Percentiles rank a stretch among this genome's conserved stretches.
phyloP scores from a whole-genome alignment of 2,113 vertebrate genomes.

The Bombycilla garrulus region DNA sequence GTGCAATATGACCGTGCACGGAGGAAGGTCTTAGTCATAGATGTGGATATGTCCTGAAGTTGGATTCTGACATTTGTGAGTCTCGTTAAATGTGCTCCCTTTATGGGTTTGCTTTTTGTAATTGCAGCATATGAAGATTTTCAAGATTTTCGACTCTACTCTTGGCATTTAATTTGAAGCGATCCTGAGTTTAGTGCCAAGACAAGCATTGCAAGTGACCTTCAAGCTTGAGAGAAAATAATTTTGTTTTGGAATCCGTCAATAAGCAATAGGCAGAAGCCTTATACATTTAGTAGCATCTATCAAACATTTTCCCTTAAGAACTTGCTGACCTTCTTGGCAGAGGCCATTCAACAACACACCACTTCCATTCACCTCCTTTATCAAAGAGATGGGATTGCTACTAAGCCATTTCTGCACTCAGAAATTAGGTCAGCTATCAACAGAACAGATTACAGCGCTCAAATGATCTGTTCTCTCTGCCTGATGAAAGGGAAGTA shows the following conservation, averaged over 20 bases:
- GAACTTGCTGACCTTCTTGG: constrained; percentile 59
- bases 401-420: constrained; percentile 10
- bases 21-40: not conserved
- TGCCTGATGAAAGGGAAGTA: not conserved
- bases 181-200: not conserved
- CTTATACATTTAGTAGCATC: constrained; percentile 56
- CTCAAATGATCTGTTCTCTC: not conserved
- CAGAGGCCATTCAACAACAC: constrained; percentile 6
- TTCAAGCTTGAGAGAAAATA: constrained; percentile 61
- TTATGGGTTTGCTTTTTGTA: not conserved
- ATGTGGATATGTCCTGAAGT: not conserved
- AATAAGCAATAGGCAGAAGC: constrained; percentile 57
- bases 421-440: constrained; percentile 54
- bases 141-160: constrained; percentile 3
- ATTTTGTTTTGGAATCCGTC: constrained; percentile 56
- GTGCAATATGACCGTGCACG: not conserved
- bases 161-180: constrained; percentile 34
- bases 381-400: constrained; percentile 35
- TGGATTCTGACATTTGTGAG: not conserved
- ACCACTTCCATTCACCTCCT: constrained; percentile 18
- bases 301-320: constrained; percentile 56
- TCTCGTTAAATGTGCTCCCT: not conserved
- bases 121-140: constrained; percentile 4
- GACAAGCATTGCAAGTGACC: constrained; percentile 14
- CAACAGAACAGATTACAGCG: constrained; percentile 5